Evolutionary conservation across 2,797 vertebrate species (phyloP), one percentile per base, ranked within the genome.

Genomic region (Synaphobranchus kaupii): DNA sequence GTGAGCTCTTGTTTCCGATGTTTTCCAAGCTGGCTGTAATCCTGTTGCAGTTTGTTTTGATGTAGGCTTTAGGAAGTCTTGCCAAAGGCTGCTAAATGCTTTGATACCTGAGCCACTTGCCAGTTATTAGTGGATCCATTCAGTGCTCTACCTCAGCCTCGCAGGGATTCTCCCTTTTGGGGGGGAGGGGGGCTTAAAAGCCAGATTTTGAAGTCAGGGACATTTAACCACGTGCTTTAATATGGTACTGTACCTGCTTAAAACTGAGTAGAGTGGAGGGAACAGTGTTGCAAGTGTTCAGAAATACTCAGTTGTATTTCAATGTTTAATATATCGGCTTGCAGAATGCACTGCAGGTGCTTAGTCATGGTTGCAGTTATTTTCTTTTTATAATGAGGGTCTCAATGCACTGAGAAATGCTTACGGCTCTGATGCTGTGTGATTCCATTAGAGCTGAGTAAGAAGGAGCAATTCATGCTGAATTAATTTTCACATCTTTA

Each of bases 1-100:
- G 31, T 34, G 68, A 73, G 68, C 68, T 73, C 68, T 73, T 73
- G 68, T 73, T 66, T 73, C 68, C 28, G 68, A 71, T 71, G 68
- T 71, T 71, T 31, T 71, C 68, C 13, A 8, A 71, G 68, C 31
- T 73, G 31, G 68, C 68, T 34, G 68, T 73, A 73, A 73, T 73
- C 68, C 31, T 73, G 28, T 73, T 73, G 68, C 31, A 34, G 68
- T 60, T 60, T 60, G 63, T 73, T 73, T 73, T 73, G 68, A 73
- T 73, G 68, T 73, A 73, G 68, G 68, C 68, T 73, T 73, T 73
- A 31, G 10, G 12, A 73, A 39, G 68, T 28, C 31, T 73, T 39
- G 68, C 68, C 68, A 73, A 39, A 34, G 68, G 68, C 68, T 73
- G 28, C 68, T 73, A 12, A 73, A 34, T 73, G 31, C 68, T 73